Conservation (phyloP, 2,888 invertebrate species). For the Tinea pellionella region DNA sequence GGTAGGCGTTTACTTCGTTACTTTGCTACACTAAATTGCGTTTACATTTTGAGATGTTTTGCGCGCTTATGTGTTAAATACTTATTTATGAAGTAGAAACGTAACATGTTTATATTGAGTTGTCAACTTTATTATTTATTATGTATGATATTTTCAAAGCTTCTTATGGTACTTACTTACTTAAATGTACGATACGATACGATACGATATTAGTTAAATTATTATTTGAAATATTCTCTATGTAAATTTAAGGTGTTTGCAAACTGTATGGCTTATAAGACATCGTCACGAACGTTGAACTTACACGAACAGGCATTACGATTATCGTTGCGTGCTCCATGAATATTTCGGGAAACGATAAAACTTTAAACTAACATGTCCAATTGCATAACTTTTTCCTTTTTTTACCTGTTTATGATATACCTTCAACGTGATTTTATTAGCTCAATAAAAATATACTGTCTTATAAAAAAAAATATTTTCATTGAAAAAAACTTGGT, state of each 20-base stretch:
- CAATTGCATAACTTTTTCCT: background rate
- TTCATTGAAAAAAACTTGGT: too few relatives aligned
- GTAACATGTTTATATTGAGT: background rate
- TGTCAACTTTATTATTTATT: too few relatives aligned
- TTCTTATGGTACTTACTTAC: too few relatives aligned
- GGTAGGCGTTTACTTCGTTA: slow-evolving; percentile 18
- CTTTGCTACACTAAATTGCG: slow-evolving; percentile 25
- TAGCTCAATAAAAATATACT: background rate
- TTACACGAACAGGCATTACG: background rate
- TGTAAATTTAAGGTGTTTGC: background rate
- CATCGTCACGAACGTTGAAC: background rate
- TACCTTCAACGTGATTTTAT: background rate
- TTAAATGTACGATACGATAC: too few relatives aligned
- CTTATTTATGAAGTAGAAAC: background rate
- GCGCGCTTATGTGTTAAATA: background rate
- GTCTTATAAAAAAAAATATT: too few relatives aligned
- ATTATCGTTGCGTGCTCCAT: background rate
- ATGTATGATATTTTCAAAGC: too few relatives aligned
- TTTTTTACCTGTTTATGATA: background rate
- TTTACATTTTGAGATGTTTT: slow-evolving; percentile 20
- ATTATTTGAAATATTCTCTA: background rate
- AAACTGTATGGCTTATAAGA: background rate
- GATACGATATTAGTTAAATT: too few relatives aligned
- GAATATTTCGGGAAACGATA: background rate
- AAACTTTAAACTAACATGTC: background rate